Percentiles rank a stretch among this genome's conserved stretches.
phyloP scores from a whole-genome alignment of 2,113 vertebrate genomes.

The Callopanchax toddi region DNA sequence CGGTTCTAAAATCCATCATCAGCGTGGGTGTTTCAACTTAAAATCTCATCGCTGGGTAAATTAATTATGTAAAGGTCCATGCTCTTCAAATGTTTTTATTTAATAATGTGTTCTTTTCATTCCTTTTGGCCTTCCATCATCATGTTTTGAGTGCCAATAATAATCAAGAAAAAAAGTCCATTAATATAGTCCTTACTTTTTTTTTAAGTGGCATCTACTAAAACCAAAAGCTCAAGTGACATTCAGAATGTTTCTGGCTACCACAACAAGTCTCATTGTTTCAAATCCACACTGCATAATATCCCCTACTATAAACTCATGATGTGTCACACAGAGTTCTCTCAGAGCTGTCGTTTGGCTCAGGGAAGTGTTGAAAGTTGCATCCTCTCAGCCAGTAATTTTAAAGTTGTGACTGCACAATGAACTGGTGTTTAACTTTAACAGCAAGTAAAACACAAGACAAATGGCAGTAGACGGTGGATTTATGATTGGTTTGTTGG shows the following conservation, averaged over 20 bases:
- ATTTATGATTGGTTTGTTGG: no score
- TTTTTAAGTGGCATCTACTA: neutral
- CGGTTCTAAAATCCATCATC: conserved; percentile 9
- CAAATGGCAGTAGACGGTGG: no score
- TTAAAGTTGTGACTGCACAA: neutral
- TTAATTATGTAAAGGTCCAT: conserved; percentile 13
- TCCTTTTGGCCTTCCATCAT: conserved; percentile 9
- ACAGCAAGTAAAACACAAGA: neutral
- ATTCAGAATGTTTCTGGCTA: neutral
- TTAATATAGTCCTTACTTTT: neutral
- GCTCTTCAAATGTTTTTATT: neutral
- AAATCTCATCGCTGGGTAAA: conserved; percentile 23
- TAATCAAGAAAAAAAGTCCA: neutral
- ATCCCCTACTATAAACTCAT: neutral
- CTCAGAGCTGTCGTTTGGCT: neutral
- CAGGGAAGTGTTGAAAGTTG: neutral
- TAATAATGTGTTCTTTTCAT: neutral
- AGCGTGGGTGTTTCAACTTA: conserved; percentile 25
- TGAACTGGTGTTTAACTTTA: neutral
- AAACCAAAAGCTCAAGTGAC: neutral
- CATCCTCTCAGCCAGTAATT: neutral
- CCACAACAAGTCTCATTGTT: neutral
- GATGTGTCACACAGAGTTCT: neutral
- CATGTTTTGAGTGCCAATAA: neutral
- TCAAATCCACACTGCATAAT: neutral